Percentiles rank a stretch among this genome's conserved stretches.
These are phyloP conservation scores for Nezara viridula DNA, from an alignment of 2,888 invertebrate genomes.

Conservation along the genomic window DNA sequence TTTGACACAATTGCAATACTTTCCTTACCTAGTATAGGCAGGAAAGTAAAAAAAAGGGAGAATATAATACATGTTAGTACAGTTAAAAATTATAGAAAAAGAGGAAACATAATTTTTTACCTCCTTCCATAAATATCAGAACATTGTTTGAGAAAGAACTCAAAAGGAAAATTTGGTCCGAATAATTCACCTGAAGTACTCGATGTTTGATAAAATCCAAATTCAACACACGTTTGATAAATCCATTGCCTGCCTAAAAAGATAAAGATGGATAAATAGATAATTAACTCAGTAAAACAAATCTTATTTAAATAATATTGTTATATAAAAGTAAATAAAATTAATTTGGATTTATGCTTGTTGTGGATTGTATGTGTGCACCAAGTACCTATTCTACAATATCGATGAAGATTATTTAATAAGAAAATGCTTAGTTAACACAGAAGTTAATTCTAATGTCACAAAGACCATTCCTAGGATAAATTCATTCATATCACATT, in stretches of 20 bases:
- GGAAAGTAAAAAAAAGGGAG: too few species aligned
- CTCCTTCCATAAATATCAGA: slow-evolving; percentile 84
- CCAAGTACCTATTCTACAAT: too few species aligned
- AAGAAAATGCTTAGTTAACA: background rate
- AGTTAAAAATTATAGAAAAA: background rate
- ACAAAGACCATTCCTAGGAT: too few species aligned
- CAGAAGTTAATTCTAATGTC: too few species aligned
- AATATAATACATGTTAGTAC: background rate
- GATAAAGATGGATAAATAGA: slow-evolving; percentile 46
- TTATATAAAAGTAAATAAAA: too few species aligned
- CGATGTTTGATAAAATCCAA: slow-evolving; percentile 95
- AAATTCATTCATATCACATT: too few species aligned
- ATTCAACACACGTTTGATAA: slow-evolving; percentile 96
- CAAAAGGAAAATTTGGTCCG: slow-evolving; percentile 81
- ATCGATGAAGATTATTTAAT: background rate
- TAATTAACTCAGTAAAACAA: too few species aligned
- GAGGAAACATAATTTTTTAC: slow-evolving; percentile 68
- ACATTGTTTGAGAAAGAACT: slow-evolving; percentile 87
- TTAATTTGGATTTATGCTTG: too few species aligned
- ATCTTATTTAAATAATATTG: background rate
- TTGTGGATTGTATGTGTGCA: background rate
- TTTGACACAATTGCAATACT: too few species aligned
- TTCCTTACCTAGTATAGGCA: too few species aligned
- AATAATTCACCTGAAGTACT: slow-evolving; percentile 77
- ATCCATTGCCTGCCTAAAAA: slow-evolving; percentile 85